Percentiles rank a stretch among this genome's conserved stretches.
Conservation (phyloP, 1,140 invertebrate species). For the Chironomus striatipennis region DNA sequence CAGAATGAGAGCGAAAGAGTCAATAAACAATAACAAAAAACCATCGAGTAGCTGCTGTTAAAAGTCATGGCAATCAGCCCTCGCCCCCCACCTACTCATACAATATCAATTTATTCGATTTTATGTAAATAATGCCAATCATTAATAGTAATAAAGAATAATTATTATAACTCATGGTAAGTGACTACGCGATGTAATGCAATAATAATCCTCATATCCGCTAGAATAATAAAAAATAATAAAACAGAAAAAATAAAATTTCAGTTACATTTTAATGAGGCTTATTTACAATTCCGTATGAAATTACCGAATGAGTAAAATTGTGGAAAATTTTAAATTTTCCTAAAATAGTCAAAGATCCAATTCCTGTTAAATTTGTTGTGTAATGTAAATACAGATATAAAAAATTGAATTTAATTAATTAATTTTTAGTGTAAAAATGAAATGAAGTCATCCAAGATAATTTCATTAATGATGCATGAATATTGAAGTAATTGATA, state of each 20-base stretch:
- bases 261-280: background rate
- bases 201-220: background rate
- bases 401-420: too few species aligned
- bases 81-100: constrained; percentile 11
- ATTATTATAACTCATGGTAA: background rate
- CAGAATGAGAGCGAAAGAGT: background rate
- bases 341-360: too few species aligned
- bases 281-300: background rate
- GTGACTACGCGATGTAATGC: constrained; percentile 4
- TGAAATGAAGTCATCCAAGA: too few species aligned
- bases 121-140: constrained; percentile 25
- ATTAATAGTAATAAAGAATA: background rate
- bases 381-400: too few species aligned
- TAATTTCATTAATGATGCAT: too few species aligned
- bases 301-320: too few species aligned
- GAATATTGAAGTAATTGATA: too few species aligned
- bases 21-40: constrained; percentile 28
- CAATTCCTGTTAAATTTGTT: too few species aligned
- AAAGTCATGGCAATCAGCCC: background rate
- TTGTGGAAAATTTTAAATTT: too few species aligned
- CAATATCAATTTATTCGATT: constrained; percentile 26
- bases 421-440: too few species aligned
- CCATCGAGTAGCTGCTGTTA: constrained; percentile 3
- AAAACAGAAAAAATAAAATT: background rate
- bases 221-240: background rate